A percentile compares a stretch with the other conserved stretches of the same genome.
These are phyloP conservation scores for Paradisaea rubra DNA, from an alignment of 2,113 vertebrate genomes.

Conservation along the genomic window DNA sequence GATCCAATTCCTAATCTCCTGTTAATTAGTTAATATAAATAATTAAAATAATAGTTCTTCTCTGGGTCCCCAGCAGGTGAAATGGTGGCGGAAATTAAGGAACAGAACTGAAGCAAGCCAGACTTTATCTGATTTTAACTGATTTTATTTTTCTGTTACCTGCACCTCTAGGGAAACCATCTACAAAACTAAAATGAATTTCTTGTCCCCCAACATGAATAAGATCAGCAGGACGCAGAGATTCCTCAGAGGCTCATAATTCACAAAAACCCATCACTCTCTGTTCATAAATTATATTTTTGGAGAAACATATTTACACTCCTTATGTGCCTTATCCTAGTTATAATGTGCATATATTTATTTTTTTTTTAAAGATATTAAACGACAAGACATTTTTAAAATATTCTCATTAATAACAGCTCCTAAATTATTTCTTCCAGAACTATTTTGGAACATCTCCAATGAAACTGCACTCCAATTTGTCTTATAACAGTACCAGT, in stretches of 20 bases:
- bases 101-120: background rate
- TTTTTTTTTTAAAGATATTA: background rate
- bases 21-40: background rate
- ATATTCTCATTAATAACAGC: background rate
- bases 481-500: conserved; percentile 9
- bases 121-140: background rate
- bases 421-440: background rate
- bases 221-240: background rate
- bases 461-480: conserved; percentile 21
- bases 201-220: background rate
- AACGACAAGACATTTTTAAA: background rate
- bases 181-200: background rate
- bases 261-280: background rate
- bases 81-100: background rate
- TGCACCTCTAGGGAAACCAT: background rate
- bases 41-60: background rate
- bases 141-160: background rate
- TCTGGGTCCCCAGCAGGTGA: background rate
- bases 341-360: background rate
- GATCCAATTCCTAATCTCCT: background rate
- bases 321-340: background rate
- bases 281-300: background rate
- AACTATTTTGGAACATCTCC: conserved; percentile 10
- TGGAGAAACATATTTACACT: background rate
- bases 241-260: background rate